Evolutionary conservation across 2,797 vertebrate genomes (phyloP), one percentile per base, ranked within the genome.

Genomic region (Simalia tracyae): DNA sequence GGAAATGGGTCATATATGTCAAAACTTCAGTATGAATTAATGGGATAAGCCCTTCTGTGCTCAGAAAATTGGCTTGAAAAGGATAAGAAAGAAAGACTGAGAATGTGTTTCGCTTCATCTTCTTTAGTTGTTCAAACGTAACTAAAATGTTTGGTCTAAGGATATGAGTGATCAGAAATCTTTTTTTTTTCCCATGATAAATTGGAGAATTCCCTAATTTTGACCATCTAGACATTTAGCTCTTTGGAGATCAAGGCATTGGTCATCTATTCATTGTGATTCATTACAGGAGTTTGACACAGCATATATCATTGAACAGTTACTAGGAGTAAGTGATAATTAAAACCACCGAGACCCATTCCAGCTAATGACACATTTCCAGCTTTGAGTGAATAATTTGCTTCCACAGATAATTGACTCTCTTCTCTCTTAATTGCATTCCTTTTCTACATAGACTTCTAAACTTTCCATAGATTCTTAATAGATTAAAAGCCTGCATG

Each of bases 351-450:
- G 76, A 61, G 92, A 61, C 46, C 63, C 56, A 63, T 68, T 93
- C 46, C 57, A 56, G 57, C 72, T 90, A 92, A 93, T 93, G 93
- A 92, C 76, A 92, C 64, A 68, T 84, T 88, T 31, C 56, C 56
- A 86, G n/a, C 60, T 57, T 17, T 88, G 42, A 72, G 42, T 92
- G 85, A 90, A 93, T 88, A 88, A 91, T 88, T 91, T 88, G 90
- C 63, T 85, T 84, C 26, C 17, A 72, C 61, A 90, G 17, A 56
- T 93, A 87, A 90, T 93, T 91, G 84, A 91, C 87, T 90, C 42
- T 64, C 57, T 87, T 91, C 54, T 68, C 31, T 91, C 66, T 89
- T 90, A 92, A 89, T 91, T 91, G 85, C 81, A 86, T 92, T 89
- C 56, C 24, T 89, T 92, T 88, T 91, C n/a, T 56, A 84, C 12